Conservation (phyloP, 2,113 vertebrate species). For the Antechinus flavipes region DNA sequence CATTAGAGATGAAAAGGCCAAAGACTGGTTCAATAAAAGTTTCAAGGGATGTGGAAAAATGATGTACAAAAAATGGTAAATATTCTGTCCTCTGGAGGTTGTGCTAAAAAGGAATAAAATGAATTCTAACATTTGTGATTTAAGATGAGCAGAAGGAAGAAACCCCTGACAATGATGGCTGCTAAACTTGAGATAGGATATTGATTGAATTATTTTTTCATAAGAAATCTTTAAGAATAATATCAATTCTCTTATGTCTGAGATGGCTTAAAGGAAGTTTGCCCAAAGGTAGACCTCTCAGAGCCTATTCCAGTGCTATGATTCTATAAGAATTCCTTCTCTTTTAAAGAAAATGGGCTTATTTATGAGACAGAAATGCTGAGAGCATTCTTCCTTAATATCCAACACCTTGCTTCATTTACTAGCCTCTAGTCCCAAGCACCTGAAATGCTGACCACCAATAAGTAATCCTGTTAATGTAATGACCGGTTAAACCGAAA, state of each 20-base stretch:
- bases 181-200: conserved; percentile 21
- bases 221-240: conserved; percentile 25
- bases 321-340: conserved; percentile 34
- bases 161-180: conserved; percentile 20
- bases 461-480: conserved; percentile 25
- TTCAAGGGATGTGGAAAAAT: background rate
- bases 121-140: background rate
- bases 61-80: background rate
- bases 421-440: background rate
- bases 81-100: background rate
- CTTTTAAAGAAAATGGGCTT: conserved; percentile 39
- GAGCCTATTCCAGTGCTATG: conserved; percentile 28
- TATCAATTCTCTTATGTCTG: conserved; percentile 1
- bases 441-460: background rate
- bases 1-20: background rate
- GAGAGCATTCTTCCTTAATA: conserved; percentile 7
- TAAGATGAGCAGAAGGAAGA: background rate
- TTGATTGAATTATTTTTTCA: background rate
- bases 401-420: conserved; percentile 16
- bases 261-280: background rate
- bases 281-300: conserved; percentile 15
- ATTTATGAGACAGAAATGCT: conserved; percentile 7
- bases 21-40: background rate
- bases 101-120: background rate
- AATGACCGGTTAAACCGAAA: conserved; percentile 34